Evolutionary conservation across 2,113 vertebrate species (phyloP), one percentile per base, ranked within the genome.

Genomic region (Elaphurus davidianus): DNA sequence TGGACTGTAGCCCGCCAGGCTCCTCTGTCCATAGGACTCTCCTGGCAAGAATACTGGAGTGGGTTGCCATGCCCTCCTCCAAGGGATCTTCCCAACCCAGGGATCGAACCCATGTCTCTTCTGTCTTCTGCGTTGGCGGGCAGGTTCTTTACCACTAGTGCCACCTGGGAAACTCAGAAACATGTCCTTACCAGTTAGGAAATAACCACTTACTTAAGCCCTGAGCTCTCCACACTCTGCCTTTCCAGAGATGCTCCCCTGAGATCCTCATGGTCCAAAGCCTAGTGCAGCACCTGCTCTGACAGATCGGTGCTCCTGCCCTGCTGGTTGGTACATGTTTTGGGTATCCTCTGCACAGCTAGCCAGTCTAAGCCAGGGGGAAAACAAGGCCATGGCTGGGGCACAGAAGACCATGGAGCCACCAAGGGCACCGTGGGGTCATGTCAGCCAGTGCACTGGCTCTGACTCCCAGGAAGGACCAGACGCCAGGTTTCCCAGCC

Each of bases 231-330:
- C 11, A 12, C 19, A 10, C 15, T 59, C 74, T 21, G 12, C 28
- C 21, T 16, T 57, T 55, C 78, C 40, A 60, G 52, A 4, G 52
- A 7, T 5, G 79, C 28, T 93, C 52, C 40, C 17, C 13, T 5
- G 5, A 62, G 27, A 25, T 6, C 17, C 40, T 33, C 16, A 10
- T 0, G 15, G 50, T 57, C 30, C 23, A 57, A 45, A 79, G 50
- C 28, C 52, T 43, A 30, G 12, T 5, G 13, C 13, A 5, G 76
- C 12, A 13, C 40, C 54, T 30, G 2, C 17, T 76, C 59, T 11
- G 15, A 40, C 1, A 10, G 40, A 45, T n/a, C 15, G 15, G 76
- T 30, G 19, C n/a, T 62, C 13, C 0, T n/a, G 5, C 14, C 45
- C 13, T 57, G 40, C 6, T n/a, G 12, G 28, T 28, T 62, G 7